phyloP scores from a whole-genome alignment of 1,140 invertebrate species.

The Campodea augens region DNA sequence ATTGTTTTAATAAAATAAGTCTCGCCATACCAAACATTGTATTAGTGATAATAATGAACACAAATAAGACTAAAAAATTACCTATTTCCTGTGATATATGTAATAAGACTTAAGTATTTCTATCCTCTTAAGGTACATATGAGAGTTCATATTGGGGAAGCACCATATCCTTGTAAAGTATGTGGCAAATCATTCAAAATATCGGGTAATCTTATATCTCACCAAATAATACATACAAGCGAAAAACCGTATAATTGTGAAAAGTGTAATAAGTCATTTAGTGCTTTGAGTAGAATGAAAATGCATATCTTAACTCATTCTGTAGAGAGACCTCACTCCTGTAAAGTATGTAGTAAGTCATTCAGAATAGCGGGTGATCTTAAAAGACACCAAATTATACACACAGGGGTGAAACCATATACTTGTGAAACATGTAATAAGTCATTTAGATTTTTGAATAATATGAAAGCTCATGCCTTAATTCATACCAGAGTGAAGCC shows the following conservation, averaged over 20 bases:
- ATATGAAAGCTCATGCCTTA: not conserved
- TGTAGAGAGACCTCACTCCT: slow-evolving; percentile 1
- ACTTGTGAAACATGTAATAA: not conserved
- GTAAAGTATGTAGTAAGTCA: not conserved
- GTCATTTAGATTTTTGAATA: not conserved
- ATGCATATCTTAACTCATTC: not conserved
- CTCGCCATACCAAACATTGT: too few relatives aligned
- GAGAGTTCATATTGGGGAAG: too few relatives aligned
- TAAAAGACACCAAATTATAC: slow-evolving; percentile 1
- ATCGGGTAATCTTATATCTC: too few relatives aligned
- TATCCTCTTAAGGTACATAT: too few relatives aligned
- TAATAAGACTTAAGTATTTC: too few relatives aligned
- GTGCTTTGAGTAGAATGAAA: not conserved
- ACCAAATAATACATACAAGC: too few relatives aligned
- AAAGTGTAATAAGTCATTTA: not conserved
- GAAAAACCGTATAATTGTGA: not conserved
- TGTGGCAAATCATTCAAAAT: too few relatives aligned
- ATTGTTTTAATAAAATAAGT: too few relatives aligned
- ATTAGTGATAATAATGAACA: too few relatives aligned
- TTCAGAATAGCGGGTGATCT: not conserved
- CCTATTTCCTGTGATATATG: too few relatives aligned
- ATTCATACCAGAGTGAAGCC: not conserved
- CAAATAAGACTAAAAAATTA: too few relatives aligned
- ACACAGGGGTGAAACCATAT: slow-evolving; percentile 2
- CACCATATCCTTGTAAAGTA: too few relatives aligned